Evolutionary conservation across 2,113 vertebrate species (phyloP).

Genomic region (Polypterus bichir): DNA sequence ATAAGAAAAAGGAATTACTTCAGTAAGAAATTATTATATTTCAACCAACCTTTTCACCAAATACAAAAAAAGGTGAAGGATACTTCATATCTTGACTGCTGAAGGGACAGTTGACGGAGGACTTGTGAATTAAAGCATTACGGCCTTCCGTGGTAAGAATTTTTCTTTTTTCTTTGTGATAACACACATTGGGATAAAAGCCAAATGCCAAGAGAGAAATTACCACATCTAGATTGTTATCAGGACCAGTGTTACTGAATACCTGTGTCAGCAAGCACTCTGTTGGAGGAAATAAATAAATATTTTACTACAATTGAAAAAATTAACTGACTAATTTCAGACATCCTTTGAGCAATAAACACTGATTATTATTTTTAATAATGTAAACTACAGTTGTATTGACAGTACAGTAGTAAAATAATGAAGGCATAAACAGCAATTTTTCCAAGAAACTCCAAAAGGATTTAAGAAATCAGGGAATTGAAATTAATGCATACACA

Average conservation of each 20-base stretch:
- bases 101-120: conserved; percentile 92
- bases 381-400: no score
- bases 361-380: no score
- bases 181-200: conserved; percentile 88
- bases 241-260: conserved; percentile 76
- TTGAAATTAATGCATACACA: no score
- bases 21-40: not conserved
- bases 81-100: conserved; percentile 82
- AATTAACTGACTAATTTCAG: no score
- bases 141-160: conserved; percentile 91
- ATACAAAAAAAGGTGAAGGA: conserved; percentile 87
- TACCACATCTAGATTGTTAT: conserved; percentile 88
- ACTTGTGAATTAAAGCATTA: conserved; percentile 90
- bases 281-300: conserved; percentile 27
- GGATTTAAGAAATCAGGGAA: no score
- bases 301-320: no score
- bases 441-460: no score
- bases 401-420: no score
- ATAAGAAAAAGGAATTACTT: no score
- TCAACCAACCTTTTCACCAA: conserved; percentile 79
- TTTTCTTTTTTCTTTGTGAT: conserved; percentile 93
- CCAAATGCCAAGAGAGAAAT: conserved; percentile 85
- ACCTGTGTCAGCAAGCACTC: conserved; percentile 77
- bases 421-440: no score
- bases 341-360: no score